Percentiles rank a stretch among this genome's conserved stretches.
These are phyloP conservation scores for Drosophila setifemur DNA, from an alignment of 1,140 invertebrate species.

Conservation along the genomic window DNA sequence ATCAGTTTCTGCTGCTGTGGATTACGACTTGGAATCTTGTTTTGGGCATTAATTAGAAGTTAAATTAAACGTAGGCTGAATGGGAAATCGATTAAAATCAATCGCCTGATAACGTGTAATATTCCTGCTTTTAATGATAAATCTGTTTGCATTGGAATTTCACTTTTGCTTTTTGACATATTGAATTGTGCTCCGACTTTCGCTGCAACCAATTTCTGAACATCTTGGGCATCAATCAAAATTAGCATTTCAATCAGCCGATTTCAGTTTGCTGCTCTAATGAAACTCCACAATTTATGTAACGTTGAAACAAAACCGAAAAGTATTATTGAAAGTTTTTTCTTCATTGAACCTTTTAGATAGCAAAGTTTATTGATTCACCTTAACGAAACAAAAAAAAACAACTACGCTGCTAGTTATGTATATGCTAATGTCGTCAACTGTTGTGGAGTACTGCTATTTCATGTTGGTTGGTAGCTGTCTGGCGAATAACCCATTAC, in stretches of 20 bases:
- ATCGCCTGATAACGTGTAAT: constrained; percentile 5
- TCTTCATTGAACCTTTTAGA: background rate
- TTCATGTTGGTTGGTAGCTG: constrained; percentile 8
- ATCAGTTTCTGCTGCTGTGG: constrained; percentile 33
- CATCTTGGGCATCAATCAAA: constrained; percentile 66
- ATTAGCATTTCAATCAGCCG: constrained; percentile 73
- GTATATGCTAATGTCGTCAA: constrained; percentile 13
- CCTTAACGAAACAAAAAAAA: background rate
- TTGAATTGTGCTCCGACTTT: constrained; percentile 58
- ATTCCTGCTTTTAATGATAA: constrained; percentile 38
- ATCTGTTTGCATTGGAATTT: constrained; percentile 39
- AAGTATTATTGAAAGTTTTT: constrained; percentile 28
- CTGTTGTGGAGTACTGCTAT: constrained; percentile 15
- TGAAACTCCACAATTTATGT: constrained; percentile 28
- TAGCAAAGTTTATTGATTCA: constrained; percentile 15
- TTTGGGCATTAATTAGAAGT: constrained; percentile 59
- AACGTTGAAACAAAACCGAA: constrained; percentile 7
- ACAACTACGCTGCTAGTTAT: constrained; percentile 2
- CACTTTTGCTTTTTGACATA: constrained; percentile 71
- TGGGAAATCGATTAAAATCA: constrained; percentile 19
- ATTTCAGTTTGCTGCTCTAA: constrained; percentile 31
- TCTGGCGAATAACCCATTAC: constrained; percentile 41
- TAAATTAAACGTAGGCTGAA: constrained; percentile 33
- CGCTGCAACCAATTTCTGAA: constrained; percentile 47
- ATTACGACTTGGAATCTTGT: constrained; percentile 31